Evolutionary conservation across 2,888 invertebrate species (phyloP).

Genomic region (Teleiodes luculella): DNA sequence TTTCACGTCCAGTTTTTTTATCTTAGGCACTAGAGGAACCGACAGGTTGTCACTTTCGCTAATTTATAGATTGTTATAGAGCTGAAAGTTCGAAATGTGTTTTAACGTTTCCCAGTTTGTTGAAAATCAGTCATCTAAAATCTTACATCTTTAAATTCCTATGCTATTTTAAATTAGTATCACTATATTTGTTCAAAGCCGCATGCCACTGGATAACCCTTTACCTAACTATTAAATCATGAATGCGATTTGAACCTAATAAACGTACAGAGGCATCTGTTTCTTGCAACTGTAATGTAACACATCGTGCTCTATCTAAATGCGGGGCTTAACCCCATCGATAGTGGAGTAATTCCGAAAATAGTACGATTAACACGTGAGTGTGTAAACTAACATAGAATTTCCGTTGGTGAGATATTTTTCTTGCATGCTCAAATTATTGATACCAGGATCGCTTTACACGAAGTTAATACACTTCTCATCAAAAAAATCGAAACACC

Average conservation of each 20-base stretch:
- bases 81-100: no score
- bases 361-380: slow-evolving; percentile 26
- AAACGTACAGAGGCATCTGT: slow-evolving; percentile 53
- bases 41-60: background rate
- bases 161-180: background rate
- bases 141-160: background rate
- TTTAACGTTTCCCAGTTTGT: no score
- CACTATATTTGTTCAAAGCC: background rate
- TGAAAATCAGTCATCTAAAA: no score
- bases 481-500: no score
- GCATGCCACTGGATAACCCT: background rate
- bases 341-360: slow-evolving; percentile 28
- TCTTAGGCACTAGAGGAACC: background rate
- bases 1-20: slow-evolving; percentile 24
- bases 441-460: no score
- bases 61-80: background rate
- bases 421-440: slow-evolving; percentile 1
- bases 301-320: slow-evolving; percentile 28
- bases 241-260: slow-evolving; percentile 49
- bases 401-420: background rate
- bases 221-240: slow-evolving; percentile 21
- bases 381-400: background rate
- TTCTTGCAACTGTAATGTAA: slow-evolving; percentile 33
- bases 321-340: slow-evolving; percentile 39
- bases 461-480: no score